These are phyloP conservation scores for Lepidiolamprologus cunningtoni DNA, from an alignment of 2,113 vertebrate species.

Conservation along the genomic window DNA sequence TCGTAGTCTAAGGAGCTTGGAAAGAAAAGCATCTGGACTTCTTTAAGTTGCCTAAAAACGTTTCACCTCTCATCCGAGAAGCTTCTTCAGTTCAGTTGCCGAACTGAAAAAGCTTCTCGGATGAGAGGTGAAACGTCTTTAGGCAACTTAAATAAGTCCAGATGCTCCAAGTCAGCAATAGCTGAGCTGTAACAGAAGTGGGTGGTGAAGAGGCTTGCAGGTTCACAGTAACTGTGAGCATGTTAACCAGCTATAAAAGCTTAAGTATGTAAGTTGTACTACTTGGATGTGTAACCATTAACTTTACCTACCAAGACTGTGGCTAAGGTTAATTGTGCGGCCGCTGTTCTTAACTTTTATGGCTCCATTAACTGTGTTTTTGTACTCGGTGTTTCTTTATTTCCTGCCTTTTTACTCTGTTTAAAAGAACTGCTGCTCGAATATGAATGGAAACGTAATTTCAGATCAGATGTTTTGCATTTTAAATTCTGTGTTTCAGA, in stretches of 20 bases:
- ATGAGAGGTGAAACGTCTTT: not conserved
- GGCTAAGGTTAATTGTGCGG: not conserved
- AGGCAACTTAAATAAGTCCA: not conserved
- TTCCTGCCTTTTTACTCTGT: not conserved
- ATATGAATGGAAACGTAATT: not conserved
- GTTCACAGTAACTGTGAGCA: not conserved
- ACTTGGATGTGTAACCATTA: not conserved
- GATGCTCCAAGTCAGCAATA: not conserved
- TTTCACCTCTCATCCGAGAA: not conserved
- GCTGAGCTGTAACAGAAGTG: not conserved
- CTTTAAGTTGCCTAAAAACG: not conserved
- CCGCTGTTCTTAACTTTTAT: not conserved
- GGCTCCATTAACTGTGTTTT: not conserved
- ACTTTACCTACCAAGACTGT: not conserved
- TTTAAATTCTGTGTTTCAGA: constrained; percentile 59
- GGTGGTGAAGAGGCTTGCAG: not conserved
- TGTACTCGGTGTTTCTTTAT: not conserved
- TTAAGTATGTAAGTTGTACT: not conserved
- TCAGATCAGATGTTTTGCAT: not conserved
- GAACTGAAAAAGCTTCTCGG: not conserved
- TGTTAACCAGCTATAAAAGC: not conserved
- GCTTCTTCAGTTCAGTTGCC: not conserved
- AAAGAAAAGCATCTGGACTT: not conserved
- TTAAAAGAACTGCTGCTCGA: not conserved
- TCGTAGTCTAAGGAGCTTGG: not conserved